These are phyloP conservation scores for Holacanthella duospinosa DNA, from an alignment of 2,888 invertebrate species.

Conservation along the genomic window DNA sequence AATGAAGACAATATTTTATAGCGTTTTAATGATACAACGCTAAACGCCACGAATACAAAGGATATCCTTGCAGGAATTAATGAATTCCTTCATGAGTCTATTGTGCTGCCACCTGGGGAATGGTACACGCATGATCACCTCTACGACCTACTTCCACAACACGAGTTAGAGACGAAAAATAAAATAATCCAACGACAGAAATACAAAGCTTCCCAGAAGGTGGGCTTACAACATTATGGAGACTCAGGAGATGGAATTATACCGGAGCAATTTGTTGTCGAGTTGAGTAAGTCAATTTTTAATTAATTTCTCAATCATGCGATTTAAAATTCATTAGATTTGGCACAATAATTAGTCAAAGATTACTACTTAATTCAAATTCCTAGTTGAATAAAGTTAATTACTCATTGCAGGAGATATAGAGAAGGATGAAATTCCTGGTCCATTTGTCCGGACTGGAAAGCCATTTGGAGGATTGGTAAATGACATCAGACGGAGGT, in stretches of 20 bases:
- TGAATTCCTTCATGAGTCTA: slow-evolving; percentile 87
- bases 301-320: neutral
- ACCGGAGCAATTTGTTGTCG: neutral
- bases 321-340: no score
- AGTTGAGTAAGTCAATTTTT: neutral
- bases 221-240: neutral
- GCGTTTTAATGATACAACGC: slow-evolving; percentile 77
- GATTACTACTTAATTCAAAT: no score
- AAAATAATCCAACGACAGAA: neutral
- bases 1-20: slow-evolving; percentile 37
- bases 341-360: neutral
- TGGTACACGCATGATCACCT: slow-evolving; percentile 55
- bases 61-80: slow-evolving; percentile 84
- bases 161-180: slow-evolving; percentile 69
- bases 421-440: neutral
- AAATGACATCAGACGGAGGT: slow-evolving; percentile 74
- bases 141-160: slow-evolving; percentile 74
- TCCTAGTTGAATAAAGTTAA: no score
- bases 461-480: slow-evolving; percentile 53
- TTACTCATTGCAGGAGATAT: neutral
- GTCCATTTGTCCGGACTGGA: slow-evolving; percentile 51
- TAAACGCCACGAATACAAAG: slow-evolving; percentile 71
- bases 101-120: slow-evolving; percentile 90
- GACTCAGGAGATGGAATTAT: neutral
- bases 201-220: neutral